Base-by-base conservation (phyloP, 2,888 invertebrate species). In the Hipparchia semele region DNA sequence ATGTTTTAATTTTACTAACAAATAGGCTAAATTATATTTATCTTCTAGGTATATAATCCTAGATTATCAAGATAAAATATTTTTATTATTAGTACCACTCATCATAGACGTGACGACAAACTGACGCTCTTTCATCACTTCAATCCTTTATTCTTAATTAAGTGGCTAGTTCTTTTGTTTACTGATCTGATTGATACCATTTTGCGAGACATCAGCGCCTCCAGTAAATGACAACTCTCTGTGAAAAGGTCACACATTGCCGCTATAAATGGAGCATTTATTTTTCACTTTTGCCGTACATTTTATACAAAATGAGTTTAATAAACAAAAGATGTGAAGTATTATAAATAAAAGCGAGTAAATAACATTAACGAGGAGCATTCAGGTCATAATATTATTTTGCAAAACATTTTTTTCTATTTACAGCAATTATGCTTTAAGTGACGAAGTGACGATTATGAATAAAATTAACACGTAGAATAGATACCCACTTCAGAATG, bases 201-300 rank as follows among this genome's bases (percentile, higher is more conserved):
- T 49, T 6, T 49, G 49, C 39, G 39, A 39, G 39, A 39, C 39
- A 39, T 39, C 39, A 39, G 39, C 39, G 5, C 49, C 49, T 49
- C 49, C 3, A 49, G 8, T 49, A 49, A 49, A 49, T 8, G 49
- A 4, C 49, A 49, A 4, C 49, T 49, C 49, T 54, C 69, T 68
- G 61, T 46, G 70, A 69, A 72, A 69, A 56, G 58, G 69, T 70
- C 72, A 72, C 72, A 74, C 62, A 60, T 69, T 72, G 61, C 68
- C 56, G 69, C 12, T 68, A 54, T 58, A 74, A 74, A 74, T 74
- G 68, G 53, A 66, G 33, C 60, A 9, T 53, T 72, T 74, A 66
- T 66, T 39, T 66, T 56, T 64, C 49, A 49, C 49, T 64, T 68
- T 69, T 54, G 68, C 53, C 60, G 51, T 33, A 65, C 6, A 65